Evolutionary conservation across 2,797 vertebrate genomes (phyloP), one percentile per base, ranked within the genome.

Genomic region (Carapus acus): DNA sequence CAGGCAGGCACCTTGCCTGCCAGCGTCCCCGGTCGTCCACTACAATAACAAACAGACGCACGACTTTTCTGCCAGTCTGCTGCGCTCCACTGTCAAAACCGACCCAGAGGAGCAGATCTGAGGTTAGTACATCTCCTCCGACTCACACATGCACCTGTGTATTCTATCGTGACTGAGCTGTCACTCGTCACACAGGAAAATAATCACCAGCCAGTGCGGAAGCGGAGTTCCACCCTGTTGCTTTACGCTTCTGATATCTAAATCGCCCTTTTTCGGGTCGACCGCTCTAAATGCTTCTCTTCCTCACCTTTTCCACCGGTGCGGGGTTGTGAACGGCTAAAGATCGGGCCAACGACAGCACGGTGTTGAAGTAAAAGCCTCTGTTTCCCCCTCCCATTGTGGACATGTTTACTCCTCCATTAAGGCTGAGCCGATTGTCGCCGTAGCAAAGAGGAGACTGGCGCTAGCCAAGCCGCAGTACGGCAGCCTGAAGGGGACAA

Each of bases 351-450:
- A 98, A 82, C 1, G 93, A 95, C 70, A 98, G 79, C 40, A 96
- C 94, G 2, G 94, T 98, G 71, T 94, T 94, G 74, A 98, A 95
- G 71, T 96, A 98, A 74, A 98, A 98, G 0, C 91, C 93, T 58
- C 92, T 90, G 29, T 88, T 78, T 39, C 85, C 77, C 43, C 87
- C 81, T 67, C 81, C 83, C 67, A 67, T 78, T n/a, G 71, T 65
- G 56, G 83, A 86, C 88, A 90, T 90, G 79, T 82, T 86, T 83
- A 73, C 53, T 49, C 47, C 51, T 40, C 68, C 83, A 81, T 78
- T 39, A 49, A 58, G 57, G 45, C 34, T 49, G 42, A 74, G 47
- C 27, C 54, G 48, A 13, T 54, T 42, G 19, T 36, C 34, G 14
- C 8, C 34, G n/a, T 13, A 36, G 40, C 41, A 58, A 59, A 42